phyloP scores from a whole-genome alignment of 2,797 vertebrate species.

The Mus spretus region DNA sequence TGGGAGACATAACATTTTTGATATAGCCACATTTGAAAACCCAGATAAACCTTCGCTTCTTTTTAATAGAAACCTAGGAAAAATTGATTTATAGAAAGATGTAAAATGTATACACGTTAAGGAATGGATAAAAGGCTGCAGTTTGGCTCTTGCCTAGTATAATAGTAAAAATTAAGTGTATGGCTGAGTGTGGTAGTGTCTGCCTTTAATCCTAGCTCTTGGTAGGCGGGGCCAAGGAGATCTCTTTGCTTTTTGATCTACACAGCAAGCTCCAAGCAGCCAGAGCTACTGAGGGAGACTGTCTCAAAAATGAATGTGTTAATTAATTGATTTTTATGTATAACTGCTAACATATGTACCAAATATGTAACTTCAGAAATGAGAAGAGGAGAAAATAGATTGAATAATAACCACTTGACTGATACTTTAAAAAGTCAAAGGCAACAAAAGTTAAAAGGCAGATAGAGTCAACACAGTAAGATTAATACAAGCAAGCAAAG shows the following conservation, averaged over 20 bases:
- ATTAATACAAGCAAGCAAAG: neutral
- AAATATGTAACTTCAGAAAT: neutral
- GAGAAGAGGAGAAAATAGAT: neutral
- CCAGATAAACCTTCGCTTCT: neutral
- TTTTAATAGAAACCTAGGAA: slow-evolving; percentile 28
- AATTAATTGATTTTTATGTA: neutral
- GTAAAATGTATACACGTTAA: neutral
- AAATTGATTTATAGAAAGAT: slow-evolving; percentile 19
- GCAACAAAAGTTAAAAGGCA: neutral
- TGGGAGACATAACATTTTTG: neutral
- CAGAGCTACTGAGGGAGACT: neutral
- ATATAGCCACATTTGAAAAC: neutral
- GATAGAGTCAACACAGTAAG: neutral
- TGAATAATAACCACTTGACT: neutral
- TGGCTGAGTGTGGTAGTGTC: neutral
- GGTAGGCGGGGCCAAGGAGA: neutral
- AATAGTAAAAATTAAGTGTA: neutral
- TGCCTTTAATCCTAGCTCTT: neutral
- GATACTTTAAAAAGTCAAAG: neutral
- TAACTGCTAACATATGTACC: neutral
- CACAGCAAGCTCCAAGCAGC: neutral
- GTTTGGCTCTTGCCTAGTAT: neutral
- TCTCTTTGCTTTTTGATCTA: neutral
- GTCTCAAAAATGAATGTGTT: neutral
- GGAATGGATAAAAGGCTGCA: neutral